These are phyloP conservation scores for Hirudo medicinalis DNA, from an alignment of 1,140 invertebrate species.

Conservation along the genomic window DNA sequence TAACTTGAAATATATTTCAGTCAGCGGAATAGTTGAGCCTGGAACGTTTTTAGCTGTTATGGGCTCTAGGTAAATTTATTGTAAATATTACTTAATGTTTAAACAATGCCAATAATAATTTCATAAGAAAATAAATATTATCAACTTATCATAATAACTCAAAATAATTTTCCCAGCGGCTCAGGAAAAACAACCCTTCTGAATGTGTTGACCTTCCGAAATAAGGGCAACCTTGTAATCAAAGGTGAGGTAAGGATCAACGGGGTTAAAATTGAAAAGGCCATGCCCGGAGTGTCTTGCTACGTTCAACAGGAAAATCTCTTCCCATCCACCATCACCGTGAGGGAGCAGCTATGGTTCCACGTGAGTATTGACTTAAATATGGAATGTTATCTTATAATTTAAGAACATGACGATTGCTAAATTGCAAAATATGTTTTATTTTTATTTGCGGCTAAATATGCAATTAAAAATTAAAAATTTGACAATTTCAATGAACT, in stretches of 20 bases:
- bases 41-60: slow-evolving; percentile 80
- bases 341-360: slow-evolving; percentile 46
- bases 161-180: slow-evolving; percentile 50
- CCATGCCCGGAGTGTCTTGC: slow-evolving; percentile 63
- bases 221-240: slow-evolving; percentile 53
- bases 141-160: too few species aligned
- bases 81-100: background rate
- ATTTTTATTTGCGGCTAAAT: too few species aligned
- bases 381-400: too few species aligned
- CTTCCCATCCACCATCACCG: slow-evolving; percentile 46
- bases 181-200: slow-evolving; percentile 89
- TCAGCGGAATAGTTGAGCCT: slow-evolving; percentile 69
- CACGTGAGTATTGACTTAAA: slow-evolving; percentile 32
- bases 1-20: slow-evolving; percentile 33
- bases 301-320: slow-evolving; percentile 77
- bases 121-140: slow-evolving; percentile 40
- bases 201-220: slow-evolving; percentile 71
- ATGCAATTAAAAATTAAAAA: too few species aligned
- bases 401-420: slow-evolving; percentile 32
- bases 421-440: background rate
- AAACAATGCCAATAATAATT: background rate
- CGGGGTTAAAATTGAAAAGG: slow-evolving; percentile 34
- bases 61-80: slow-evolving; percentile 52
- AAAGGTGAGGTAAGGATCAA: slow-evolving; percentile 50
- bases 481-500: too few species aligned